Conservation (phyloP, 2,888 invertebrate genomes). For the Meteorus cinctellus region DNA sequence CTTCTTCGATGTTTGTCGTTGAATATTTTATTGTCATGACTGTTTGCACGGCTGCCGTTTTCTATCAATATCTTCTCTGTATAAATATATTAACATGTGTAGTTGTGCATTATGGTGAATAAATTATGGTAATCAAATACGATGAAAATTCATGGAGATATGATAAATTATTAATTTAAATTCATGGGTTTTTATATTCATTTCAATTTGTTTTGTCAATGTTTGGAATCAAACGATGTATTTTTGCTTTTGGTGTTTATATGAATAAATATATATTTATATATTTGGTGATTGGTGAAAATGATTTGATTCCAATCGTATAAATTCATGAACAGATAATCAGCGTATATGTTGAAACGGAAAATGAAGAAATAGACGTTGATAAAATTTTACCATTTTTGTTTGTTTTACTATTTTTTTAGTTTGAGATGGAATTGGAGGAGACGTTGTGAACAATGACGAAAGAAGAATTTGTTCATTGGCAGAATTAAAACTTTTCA, state of each 20-base stretch:
- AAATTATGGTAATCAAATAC: slow-evolving; percentile 8
- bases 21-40: slow-evolving; percentile 24
- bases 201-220: neutral
- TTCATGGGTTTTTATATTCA: neutral
- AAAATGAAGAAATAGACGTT: too few relatives aligned
- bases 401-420: too few relatives aligned
- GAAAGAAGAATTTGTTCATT: too few relatives aligned
- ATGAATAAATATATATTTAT: too few relatives aligned
- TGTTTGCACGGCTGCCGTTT: slow-evolving; percentile 13
- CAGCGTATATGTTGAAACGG: too few relatives aligned
- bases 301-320: too few relatives aligned
- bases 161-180: slow-evolving; percentile 7
- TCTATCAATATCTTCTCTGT: slow-evolving; percentile 8
- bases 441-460: too few relatives aligned
- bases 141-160: neutral
- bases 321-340: too few relatives aligned
- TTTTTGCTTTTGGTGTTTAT: neutral
- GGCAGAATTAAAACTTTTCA: too few relatives aligned
- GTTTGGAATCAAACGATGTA: neutral
- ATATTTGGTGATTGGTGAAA: too few relatives aligned
- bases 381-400: too few relatives aligned
- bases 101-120: neutral
- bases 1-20: slow-evolving; percentile 11
- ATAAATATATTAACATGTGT: neutral
- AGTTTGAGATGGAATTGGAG: too few relatives aligned